These are phyloP conservation scores for Scaeva pyrastri DNA, from an alignment of 2,888 invertebrate genomes.

Conservation along the genomic window DNA sequence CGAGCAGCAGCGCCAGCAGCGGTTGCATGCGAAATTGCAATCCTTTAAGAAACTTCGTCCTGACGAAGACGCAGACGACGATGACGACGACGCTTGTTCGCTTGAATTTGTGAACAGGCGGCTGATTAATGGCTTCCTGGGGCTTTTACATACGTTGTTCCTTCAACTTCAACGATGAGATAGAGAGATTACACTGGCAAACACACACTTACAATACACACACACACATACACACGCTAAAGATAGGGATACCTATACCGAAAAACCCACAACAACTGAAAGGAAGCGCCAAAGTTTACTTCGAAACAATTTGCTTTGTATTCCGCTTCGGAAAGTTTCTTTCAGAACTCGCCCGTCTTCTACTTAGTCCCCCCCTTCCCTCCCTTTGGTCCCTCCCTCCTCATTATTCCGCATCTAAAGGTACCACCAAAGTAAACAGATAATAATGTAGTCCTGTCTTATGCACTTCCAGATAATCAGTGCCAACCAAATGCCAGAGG, in stretches of 20 bases:
- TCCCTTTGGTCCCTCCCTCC: not conserved
- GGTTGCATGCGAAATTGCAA: slow-evolving; percentile 75
- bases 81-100: slow-evolving; percentile 64
- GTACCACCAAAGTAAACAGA: slow-evolving; percentile 58
- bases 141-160: slow-evolving; percentile 50
- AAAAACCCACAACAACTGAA: slow-evolving; percentile 19
- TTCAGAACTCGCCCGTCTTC: not conserved
- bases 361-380: not conserved
- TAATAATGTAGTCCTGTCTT: slow-evolving; percentile 64
- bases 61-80: no score
- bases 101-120: slow-evolving; percentile 74
- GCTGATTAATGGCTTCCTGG: slow-evolving; percentile 75
- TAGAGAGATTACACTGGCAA: slow-evolving; percentile 40
- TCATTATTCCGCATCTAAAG: not conserved
- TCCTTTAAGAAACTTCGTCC: slow-evolving; percentile 67
- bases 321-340: slow-evolving; percentile 62
- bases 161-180: slow-evolving; percentile 22
- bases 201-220: slow-evolving; percentile 4
- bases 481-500: slow-evolving; percentile 63
- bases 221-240: not conserved
- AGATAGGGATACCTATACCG: not conserved
- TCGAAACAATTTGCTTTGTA: slow-evolving; percentile 75
- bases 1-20: slow-evolving; percentile 36
- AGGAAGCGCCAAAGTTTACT: slow-evolving; percentile 71
- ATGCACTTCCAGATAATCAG: slow-evolving; percentile 74